Evolutionary conservation across 2,888 invertebrate species (phyloP), one percentile per base, ranked within the genome.

Genomic region (Micoletzkya japonica): DNA sequence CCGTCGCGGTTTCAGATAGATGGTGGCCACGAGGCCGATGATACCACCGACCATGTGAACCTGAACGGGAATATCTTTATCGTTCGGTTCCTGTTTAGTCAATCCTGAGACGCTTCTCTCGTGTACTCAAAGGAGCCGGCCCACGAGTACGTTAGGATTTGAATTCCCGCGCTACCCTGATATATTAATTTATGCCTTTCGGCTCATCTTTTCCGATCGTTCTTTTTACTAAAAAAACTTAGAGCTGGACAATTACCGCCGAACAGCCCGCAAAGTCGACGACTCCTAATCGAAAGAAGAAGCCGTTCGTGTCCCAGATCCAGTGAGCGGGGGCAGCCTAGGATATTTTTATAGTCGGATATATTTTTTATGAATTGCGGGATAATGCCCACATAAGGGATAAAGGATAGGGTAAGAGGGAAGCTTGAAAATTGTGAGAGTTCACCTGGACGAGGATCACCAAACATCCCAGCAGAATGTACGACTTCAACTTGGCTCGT

Each of bases 251-350:
- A 67, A 66, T 24, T 37, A 87, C 87, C 3, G 86, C 85, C 0
- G 86, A 86, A 68, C 86, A 84, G 4, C 86, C 86, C 2, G 86
- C 86, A 32, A 85, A 81, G 74, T 85, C 85, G 34, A 85, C 77
- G 59, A 80, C 79, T 2, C 82, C 82, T 61, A 81, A 52, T 32
- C 75, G 73, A 50, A 76, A 74, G 71, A 85, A 79, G 70, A 82
- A 85, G 2, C 87, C 87, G 63, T 86, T 82, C 36, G 74, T 54
- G 17, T 82, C 85, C 86, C 87, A 87, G 4, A 86, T 82, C 87
- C 87, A 87, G 74, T 87, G 87, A 4, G 87, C 86, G 0, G 87
- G 87, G 26, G 87, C 83, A 50, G 86, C 86, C 68, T 71, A 58
- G 1, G 44, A 57, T 32, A 44, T 2, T 2, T 59, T 28, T 24